These are phyloP conservation scores for Polypterus bichir DNA, from an alignment of 2,113 vertebrate genomes.

Conservation along the genomic window DNA sequence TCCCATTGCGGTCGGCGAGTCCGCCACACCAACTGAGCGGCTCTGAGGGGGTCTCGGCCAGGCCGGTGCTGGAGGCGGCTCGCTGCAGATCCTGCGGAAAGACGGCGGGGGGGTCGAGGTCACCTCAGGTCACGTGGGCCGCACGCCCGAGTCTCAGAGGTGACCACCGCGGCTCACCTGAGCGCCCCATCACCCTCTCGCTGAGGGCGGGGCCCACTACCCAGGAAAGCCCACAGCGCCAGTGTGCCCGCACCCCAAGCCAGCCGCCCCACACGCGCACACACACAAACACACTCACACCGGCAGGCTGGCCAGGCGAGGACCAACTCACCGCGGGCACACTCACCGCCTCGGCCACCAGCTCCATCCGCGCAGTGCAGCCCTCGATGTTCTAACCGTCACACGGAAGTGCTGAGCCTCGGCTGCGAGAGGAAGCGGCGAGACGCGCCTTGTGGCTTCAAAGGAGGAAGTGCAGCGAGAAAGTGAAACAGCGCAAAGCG, in stretches of 20 bases:
- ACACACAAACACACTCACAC: not conserved
- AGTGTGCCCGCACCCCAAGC: not conserved
- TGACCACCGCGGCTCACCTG: not conserved
- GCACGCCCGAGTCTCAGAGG: not conserved
- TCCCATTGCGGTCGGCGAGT: slow-evolving; percentile 6
- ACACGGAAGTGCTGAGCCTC: too few relatives aligned
- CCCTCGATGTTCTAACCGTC: too few relatives aligned
- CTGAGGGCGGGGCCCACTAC: too few relatives aligned
- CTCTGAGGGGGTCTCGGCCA: slow-evolving; percentile 25
- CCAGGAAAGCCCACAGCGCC: not conserved
- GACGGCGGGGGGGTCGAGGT: not conserved
- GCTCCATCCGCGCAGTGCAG: too few relatives aligned
- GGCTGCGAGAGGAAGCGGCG: too few relatives aligned
- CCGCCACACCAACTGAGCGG: too few relatives aligned
- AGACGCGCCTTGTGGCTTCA: not conserved
- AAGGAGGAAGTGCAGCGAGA: not conserved
- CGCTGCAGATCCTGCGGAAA: slow-evolving; percentile 40
- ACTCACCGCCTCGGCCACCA: not conserved
- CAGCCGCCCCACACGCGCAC: not conserved
- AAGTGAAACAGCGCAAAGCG: too few relatives aligned
- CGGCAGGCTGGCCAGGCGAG: not conserved
- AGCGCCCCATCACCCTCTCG: too few relatives aligned
- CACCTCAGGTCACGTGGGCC: not conserved
- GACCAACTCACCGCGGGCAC: not conserved
- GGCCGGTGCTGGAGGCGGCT: slow-evolving; percentile 37